Percentiles rank a stretch among this genome's conserved stretches.
phyloP scores from a whole-genome alignment of 30 jellyfish, hydroid and myxozoan species.

The Aurelia aurita region DNA sequence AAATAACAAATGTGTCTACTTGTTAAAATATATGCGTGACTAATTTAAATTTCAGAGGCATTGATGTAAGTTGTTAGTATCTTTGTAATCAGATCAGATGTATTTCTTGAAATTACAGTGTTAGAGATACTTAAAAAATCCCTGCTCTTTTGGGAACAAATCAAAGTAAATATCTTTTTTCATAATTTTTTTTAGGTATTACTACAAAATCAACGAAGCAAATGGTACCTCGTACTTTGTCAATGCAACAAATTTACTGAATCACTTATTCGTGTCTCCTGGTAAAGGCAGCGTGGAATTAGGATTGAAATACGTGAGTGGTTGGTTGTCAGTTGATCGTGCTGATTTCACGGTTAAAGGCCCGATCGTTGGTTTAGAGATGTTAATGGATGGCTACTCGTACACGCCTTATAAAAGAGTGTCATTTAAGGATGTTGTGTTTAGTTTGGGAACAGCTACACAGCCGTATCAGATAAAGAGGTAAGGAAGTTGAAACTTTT shows the following conservation, averaged over 20 bases:
- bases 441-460: conserved; percentile 1
- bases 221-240: neutral
- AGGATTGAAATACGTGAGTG: conserved; percentile 26
- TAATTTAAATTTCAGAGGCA: too few relatives aligned
- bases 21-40: too few relatives aligned
- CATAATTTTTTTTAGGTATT: conserved; percentile 5
- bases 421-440: conserved; percentile 11
- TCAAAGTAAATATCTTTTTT: too few relatives aligned
- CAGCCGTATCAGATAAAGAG: conserved; percentile 17
- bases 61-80: too few relatives aligned
- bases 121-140: too few relatives aligned
- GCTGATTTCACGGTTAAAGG: conserved; percentile 21
- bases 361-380: conserved; percentile 15
- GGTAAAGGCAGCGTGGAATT: conserved; percentile 27
- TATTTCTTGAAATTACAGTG: too few relatives aligned
- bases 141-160: too few relatives aligned
- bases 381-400: conserved; percentile 30
- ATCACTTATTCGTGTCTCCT: conserved; percentile 7
- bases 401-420: conserved; percentile 23
- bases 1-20: too few relatives aligned
- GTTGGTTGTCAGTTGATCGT: conserved; percentile 52
- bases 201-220: conserved; percentile 27
- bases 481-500: neutral
- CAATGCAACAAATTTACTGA: neutral
- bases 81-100: too few relatives aligned